These are phyloP conservation scores for Thunnus albacares DNA, from an alignment of 2,797 vertebrate genomes.

Conservation along the genomic window DNA sequence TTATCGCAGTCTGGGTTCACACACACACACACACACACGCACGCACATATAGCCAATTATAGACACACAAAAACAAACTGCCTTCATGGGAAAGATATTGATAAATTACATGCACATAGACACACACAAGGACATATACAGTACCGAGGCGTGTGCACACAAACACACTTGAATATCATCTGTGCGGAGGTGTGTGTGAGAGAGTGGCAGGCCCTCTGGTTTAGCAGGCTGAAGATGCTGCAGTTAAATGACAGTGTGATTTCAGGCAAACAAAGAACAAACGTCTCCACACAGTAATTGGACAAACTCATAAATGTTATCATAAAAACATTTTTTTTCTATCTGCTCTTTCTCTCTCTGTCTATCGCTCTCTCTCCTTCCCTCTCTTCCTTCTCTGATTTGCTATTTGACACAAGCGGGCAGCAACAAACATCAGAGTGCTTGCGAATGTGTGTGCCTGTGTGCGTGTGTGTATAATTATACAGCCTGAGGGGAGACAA, in stretches of 20 bases:
- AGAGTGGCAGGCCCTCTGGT: not conserved
- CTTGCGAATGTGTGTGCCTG: not conserved
- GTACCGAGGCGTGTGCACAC: not conserved
- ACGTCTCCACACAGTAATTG: constrained; percentile 52
- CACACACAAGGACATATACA: not conserved
- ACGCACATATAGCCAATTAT: constrained; percentile 51
- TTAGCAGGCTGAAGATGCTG: constrained; percentile 28
- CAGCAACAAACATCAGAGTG: constrained; percentile 61
- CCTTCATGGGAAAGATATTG: constrained; percentile 40
- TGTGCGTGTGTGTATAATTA: constrained; percentile 54
- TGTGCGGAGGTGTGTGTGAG: constrained; percentile 29
- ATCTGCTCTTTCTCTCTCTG: not conserved
- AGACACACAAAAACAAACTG: constrained; percentile 37
- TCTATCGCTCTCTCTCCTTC: not conserved
- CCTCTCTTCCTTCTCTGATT: constrained; percentile 43
- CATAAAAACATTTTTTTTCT: constrained; percentile 46
- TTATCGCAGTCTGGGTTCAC: constrained; percentile 49
- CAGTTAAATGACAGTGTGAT: constrained; percentile 49
- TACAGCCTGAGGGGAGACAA: constrained; percentile 70
- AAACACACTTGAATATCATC: not conserved
- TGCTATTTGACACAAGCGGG: constrained; percentile 66
- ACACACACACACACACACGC: not conserved
- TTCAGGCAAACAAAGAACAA: constrained; percentile 59
- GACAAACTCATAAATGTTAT: constrained; percentile 62
- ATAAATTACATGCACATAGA: constrained; percentile 7